These are phyloP conservation scores for Phataginus tricuspis DNA, from an alignment of 2,797 vertebrate genomes.

Conservation along the genomic window DNA sequence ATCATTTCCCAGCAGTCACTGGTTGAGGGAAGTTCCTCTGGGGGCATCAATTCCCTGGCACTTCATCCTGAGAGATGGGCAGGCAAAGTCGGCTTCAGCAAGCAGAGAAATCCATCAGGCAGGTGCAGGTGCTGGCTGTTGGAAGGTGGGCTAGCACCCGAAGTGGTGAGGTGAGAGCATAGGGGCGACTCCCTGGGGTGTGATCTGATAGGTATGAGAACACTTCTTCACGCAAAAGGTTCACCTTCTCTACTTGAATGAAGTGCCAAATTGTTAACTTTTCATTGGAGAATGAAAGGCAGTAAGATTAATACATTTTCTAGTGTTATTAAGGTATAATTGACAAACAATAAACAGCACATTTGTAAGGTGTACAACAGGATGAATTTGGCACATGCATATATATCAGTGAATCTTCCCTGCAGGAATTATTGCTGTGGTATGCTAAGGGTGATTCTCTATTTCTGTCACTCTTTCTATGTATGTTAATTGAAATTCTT, in stretches of 20 bases:
- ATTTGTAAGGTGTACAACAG: neutral
- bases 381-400: neutral
- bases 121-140: neutral
- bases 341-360: neutral
- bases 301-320: conserved; percentile 7
- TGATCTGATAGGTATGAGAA: neutral
- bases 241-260: neutral
- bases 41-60: conserved; percentile 9
- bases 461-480: neutral
- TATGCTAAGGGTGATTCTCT: conserved; percentile 22
- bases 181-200: neutral
- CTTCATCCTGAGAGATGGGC: neutral
- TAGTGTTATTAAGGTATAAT: conserved; percentile 13
- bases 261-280: neutral
- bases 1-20: neutral
- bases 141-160: neutral
- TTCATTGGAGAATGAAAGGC: neutral
- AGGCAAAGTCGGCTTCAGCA: neutral
- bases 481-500: conserved; percentile 35
- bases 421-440: neutral
- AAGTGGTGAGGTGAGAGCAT: neutral
- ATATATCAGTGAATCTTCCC: neutral
- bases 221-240: neutral
- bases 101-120: neutral
- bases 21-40: neutral